A percentile compares a stretch with the other conserved stretches of the same genome.
Evolutionary conservation across 2,113 vertebrate species (phyloP).

Genomic region (Dasyornis broadbenti): DNA sequence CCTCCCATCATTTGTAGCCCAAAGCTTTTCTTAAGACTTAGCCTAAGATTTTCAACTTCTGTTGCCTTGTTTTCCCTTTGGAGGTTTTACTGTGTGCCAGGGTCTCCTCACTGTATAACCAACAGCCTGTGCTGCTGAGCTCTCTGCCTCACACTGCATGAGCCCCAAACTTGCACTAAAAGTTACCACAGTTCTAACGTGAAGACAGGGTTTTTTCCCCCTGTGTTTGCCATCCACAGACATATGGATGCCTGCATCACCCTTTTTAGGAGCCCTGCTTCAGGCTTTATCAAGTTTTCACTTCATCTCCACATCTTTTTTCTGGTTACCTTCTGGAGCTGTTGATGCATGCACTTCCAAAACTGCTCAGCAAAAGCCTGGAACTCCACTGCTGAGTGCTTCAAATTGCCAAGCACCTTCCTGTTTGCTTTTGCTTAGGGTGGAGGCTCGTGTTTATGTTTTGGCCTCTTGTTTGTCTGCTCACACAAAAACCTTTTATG

Average conservation of each 20-base stretch:
- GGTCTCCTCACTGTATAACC: not conserved
- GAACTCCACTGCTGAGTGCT: not conserved
- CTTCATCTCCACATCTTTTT: not conserved
- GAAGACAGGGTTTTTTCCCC: not conserved
- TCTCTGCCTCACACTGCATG: accelerated
- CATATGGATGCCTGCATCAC: not conserved
- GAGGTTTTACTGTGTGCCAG: not conserved
- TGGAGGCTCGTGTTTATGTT: not conserved
- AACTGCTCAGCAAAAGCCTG: not conserved
- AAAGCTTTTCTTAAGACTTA: not conserved
- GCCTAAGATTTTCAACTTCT: not conserved
- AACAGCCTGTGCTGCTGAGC: not conserved
- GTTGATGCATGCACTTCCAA: accelerated
- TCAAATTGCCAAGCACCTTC: not conserved
- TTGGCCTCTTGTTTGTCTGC: not conserved
- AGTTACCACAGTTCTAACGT: not conserved
- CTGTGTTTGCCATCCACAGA: not conserved
- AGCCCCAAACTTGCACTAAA: not conserved
- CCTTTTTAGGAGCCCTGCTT: not conserved
- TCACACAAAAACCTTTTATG: not conserved
- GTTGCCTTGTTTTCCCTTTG: not conserved
- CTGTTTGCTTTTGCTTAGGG: not conserved
- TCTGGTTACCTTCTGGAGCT: not conserved
- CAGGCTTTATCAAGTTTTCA: not conserved
- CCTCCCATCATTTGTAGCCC: not conserved